Conservation (phyloP, 2,797 vertebrate species). For the Poecile montanus region DNA sequence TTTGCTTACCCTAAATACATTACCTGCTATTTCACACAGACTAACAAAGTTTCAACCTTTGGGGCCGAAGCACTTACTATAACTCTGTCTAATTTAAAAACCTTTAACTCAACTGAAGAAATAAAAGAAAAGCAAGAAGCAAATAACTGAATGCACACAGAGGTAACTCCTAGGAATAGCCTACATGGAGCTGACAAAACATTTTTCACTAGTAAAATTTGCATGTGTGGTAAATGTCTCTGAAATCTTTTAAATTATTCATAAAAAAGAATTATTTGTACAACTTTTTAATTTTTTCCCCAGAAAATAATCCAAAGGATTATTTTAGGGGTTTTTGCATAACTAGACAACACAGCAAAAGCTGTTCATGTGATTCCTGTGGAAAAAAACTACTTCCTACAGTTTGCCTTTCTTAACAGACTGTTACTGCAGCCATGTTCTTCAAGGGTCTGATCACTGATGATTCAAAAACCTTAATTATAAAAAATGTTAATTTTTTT, state of each 20-base stretch:
- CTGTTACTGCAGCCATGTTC: not conserved
- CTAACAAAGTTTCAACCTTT: not conserved
- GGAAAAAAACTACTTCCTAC: not conserved
- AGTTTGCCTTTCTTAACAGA: not conserved
- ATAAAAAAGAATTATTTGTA: not conserved
- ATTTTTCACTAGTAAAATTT: not conserved
- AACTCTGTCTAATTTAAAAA: not conserved
- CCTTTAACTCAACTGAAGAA: not conserved
- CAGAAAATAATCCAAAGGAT: rapidly evolving
- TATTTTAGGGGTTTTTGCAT: not conserved
- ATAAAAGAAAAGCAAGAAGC: not conserved
- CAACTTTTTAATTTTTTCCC: not conserved
- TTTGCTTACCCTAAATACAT: not conserved
- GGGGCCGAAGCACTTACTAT: not conserved
- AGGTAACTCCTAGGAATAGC: not conserved
- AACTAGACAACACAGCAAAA: not conserved
- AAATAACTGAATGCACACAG: not conserved
- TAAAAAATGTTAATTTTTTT: not conserved
- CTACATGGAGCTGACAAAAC: not conserved
- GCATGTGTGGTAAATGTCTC: not conserved
- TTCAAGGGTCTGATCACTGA: not conserved
- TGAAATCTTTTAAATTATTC: not conserved
- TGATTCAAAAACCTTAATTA: not conserved
- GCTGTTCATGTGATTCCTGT: not conserved
- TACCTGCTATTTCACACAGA: not conserved